phyloP scores from a whole-genome alignment of 2,797 vertebrate genomes.

The Pseudomugil tenellus region DNA sequence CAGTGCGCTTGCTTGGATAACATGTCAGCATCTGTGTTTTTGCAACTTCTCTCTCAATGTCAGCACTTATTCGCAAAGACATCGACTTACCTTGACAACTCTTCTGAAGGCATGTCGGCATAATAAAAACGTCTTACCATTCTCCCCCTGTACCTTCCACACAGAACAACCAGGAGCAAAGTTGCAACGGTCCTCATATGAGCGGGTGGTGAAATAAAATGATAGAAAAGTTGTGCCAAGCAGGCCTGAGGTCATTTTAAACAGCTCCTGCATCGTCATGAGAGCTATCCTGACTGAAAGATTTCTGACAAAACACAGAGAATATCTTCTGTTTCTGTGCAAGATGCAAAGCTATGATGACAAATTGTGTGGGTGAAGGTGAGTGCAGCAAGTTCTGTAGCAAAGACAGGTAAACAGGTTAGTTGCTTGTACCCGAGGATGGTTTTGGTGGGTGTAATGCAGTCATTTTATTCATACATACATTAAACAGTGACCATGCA shows the following conservation, averaged over 20 bases:
- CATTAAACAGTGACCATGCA: too few relatives aligned
- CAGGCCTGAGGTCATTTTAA: not conserved
- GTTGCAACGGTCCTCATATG: not conserved
- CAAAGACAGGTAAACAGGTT: too few relatives aligned
- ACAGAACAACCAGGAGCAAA: not conserved
- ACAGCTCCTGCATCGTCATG: not conserved
- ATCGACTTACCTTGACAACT: not conserved
- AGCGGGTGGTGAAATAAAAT: not conserved
- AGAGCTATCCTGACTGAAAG: not conserved
- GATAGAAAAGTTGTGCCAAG: not conserved
- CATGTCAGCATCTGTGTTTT: not conserved
- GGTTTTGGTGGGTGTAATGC: too few relatives aligned
- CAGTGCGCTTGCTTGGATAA: not conserved
- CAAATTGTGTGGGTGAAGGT: not conserved
- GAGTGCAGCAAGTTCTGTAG: not conserved
- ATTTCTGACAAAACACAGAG: not conserved
- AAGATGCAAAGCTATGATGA: not conserved
- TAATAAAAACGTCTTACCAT: not conserved
- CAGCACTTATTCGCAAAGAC: not conserved
- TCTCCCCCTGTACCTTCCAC: not conserved
- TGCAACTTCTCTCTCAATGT: not conserved
- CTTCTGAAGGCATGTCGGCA: not conserved
- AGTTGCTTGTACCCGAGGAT: too few relatives aligned
- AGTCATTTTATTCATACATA: too few relatives aligned
- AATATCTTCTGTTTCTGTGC: not conserved